Percentiles rank a stretch among this genome's conserved stretches.
Evolutionary conservation across 2,113 vertebrate species (phyloP).

Genomic region (Phyllostomus discolor): DNA sequence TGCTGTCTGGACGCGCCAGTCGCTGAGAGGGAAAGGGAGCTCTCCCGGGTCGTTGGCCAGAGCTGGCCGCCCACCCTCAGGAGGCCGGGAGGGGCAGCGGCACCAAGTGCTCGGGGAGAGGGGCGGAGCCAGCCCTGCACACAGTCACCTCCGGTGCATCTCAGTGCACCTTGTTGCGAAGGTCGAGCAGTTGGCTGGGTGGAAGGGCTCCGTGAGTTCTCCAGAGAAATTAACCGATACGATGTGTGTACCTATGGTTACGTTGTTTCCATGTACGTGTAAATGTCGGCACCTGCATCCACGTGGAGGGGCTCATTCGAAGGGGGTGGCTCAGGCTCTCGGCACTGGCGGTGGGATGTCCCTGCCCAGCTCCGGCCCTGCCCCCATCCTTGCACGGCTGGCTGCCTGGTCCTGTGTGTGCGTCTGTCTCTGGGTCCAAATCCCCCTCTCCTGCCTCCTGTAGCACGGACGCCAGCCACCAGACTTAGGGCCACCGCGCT

Average conservation of each 20-base stretch:
- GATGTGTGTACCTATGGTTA: fast-evolving
- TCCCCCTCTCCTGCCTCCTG: background rate
- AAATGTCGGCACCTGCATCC: no score
- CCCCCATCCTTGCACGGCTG: fast-evolving
- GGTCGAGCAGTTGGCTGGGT: background rate
- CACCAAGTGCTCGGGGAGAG: no score
- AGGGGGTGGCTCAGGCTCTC: background rate
- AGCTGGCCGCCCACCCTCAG: background rate
- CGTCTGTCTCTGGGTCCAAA: no score
- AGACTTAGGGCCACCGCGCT: no score
- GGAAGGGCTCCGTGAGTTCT: background rate
- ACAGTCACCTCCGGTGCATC: fast-evolving
- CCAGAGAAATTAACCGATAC: background rate
- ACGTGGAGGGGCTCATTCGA: background rate
- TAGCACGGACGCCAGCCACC: fast-evolving
- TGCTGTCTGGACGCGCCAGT: background rate
- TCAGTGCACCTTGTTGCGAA: fast-evolving
- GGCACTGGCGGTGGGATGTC: no score
- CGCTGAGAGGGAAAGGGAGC: background rate
- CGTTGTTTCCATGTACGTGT: fast-evolving
- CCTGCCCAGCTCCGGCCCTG: background rate
- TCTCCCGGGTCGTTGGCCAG: background rate
- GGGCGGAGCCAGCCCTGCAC: fast-evolving
- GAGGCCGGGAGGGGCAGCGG: background rate
- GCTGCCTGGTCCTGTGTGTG: background rate